These are phyloP conservation scores for Synanthedon tipuliformis DNA, from an alignment of 2,888 invertebrate species.

Conservation along the genomic window DNA sequence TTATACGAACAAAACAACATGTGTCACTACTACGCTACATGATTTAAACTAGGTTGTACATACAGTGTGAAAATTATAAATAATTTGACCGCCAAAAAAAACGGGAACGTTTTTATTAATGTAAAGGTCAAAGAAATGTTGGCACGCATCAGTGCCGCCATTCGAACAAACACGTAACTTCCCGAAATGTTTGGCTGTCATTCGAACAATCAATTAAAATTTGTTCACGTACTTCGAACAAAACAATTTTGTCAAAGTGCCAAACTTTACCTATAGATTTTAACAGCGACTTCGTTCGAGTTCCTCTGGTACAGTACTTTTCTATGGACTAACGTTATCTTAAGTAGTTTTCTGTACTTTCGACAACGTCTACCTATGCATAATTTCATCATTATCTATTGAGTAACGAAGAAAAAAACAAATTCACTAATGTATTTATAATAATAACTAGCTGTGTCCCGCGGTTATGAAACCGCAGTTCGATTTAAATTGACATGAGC, in stretches of 20 bases:
- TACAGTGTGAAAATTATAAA: conserved; percentile 29
- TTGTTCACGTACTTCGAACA: conserved; percentile 19
- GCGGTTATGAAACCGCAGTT: background rate
- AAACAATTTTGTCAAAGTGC: conserved; percentile 2
- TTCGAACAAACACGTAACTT: conserved; percentile 21
- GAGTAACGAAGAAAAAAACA: too few relatives aligned
- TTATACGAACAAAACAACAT: too few relatives aligned
- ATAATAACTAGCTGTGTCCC: background rate
- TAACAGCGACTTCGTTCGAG: too few relatives aligned
- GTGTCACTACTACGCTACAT: too few relatives aligned
- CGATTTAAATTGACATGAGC: too few relatives aligned
- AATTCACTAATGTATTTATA: background rate
- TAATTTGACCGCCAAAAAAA: conserved; percentile 55
- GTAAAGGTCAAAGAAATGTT: conserved; percentile 57
- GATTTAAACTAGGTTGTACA: too few relatives aligned
- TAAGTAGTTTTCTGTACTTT: too few relatives aligned
- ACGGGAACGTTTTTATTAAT: conserved; percentile 46
- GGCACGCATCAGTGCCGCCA: conserved; percentile 36
- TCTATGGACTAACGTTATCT: too few relatives aligned
- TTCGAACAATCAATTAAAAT: conserved; percentile 36
- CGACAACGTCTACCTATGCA: too few relatives aligned
- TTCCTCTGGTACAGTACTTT: too few relatives aligned
- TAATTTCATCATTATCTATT: too few relatives aligned
- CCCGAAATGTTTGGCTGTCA: conserved; percentile 21
- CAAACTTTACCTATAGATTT: background rate